Base-by-base conservation (phyloP, 1,140 invertebrate genomes). In the Micrasema longulum region DNA sequence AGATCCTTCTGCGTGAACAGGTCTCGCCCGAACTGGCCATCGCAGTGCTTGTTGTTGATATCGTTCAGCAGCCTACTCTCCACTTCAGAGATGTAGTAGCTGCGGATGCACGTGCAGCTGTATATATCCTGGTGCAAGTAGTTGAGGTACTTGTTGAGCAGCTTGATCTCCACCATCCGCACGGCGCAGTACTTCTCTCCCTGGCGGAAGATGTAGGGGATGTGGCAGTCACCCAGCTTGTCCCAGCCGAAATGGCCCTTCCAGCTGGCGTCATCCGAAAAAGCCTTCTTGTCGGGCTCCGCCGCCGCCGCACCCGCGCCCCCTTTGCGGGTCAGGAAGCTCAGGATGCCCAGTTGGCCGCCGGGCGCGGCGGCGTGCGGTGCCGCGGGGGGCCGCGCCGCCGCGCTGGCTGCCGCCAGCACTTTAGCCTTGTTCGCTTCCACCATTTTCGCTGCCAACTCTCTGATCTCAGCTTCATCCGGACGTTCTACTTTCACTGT, bases 1-100 rank as follows among this genome's bases (percentile, higher is more conserved):
- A 97, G 84, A 84, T 99, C 96, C 79, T 95, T 94, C 43, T 88
- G 88, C 0, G 92, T 94, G 80, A 98, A 98, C n/a, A 90, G 87
- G 72, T 96, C 94, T 47, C 91, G 89, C 0, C 96, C 96, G 83
- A 95, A 98, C 76, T 95, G 91, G 73, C 87, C 90, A 77, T 97
- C 95, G 86, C 95, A 97, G 79, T 98, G 97, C 81, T 92, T 93
- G 31, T 89, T 85, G 84, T 98, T 99, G 71, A 98, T 97, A 82
- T 98, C 96, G 80, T 96, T 97, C 22, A 98, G 88, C 12, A 98
- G 85, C 71, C 93, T 91, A 50, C 94, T 92, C 85, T 98, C 96
- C 2, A 91, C 89, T 73, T 95, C 93, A 5, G 95, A 97, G 66
- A 97, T 96, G 80, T 94, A 97, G 81, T 96, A 96, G 84, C 95